Percentiles rank a stretch among this genome's conserved stretches.
These are phyloP conservation scores for Scolopax rusticola DNA, from an alignment of 2,797 vertebrate species.

Conservation along the genomic window DNA sequence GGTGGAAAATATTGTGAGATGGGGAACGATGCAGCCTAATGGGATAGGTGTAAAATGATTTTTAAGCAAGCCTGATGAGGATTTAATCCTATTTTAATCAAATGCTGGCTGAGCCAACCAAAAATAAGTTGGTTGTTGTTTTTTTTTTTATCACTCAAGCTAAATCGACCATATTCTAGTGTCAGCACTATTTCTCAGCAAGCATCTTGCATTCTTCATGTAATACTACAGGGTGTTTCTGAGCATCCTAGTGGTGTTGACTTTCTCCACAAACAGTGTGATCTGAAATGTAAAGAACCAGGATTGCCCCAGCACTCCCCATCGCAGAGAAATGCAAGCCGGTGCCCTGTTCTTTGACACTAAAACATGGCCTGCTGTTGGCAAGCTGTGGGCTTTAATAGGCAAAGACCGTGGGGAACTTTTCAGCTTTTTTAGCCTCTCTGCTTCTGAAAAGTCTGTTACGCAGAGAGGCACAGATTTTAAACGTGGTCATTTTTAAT, in stretches of 20 bases:
- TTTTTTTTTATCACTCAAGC: background rate
- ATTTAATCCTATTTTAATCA: slow-evolving; percentile 21
- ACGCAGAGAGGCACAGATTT: background rate
- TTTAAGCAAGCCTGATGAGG: background rate
- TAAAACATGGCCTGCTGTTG: background rate
- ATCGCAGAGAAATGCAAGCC: background rate
- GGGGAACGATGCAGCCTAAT: background rate
- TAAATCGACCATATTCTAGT: background rate
- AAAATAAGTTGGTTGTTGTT: background rate
- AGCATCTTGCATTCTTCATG: background rate
- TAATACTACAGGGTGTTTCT: slow-evolving; percentile 36
- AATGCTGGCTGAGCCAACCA: slow-evolving; percentile 13
- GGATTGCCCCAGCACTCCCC: background rate
- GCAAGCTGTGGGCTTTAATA: slow-evolving; percentile 35
- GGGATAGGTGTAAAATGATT: background rate
- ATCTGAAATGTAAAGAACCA: slow-evolving; percentile 32
- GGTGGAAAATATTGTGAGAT: background rate
- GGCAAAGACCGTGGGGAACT: background rate
- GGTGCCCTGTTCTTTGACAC: slow-evolving; percentile 12
- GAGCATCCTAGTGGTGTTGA: background rate
- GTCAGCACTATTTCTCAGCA: slow-evolving; percentile 26
- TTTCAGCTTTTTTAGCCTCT: slow-evolving; percentile 16
- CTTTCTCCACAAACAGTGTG: slow-evolving; percentile 5
- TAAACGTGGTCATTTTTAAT: slow-evolving; percentile 62
- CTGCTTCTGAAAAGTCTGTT: slow-evolving; percentile 3